A percentile compares a stretch with the other conserved stretches of the same genome.
These are phyloP conservation scores for Odontocolon sp. DNA, from an alignment of 2,888 invertebrate genomes.

Conservation along the genomic window DNA sequence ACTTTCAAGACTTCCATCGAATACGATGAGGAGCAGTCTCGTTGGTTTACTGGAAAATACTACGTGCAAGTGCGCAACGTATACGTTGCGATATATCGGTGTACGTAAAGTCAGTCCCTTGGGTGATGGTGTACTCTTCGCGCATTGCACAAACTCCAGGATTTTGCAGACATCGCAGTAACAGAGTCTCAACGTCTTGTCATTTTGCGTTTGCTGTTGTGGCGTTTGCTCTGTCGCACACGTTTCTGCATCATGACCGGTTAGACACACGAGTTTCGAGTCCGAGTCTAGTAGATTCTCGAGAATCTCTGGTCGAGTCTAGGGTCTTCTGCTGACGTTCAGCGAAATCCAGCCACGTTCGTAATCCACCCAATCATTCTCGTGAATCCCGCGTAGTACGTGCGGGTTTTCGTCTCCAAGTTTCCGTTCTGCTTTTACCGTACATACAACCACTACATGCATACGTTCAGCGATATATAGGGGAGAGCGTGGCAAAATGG, in stretches of 20 bases:
- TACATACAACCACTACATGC: no score
- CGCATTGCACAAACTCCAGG: slow-evolving; percentile 31
- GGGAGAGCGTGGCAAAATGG: no score
- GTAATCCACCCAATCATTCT: slow-evolving; percentile 46
- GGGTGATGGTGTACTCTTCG: slow-evolving; percentile 24
- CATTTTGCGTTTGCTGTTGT: slow-evolving; percentile 28
- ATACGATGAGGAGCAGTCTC: slow-evolving; percentile 21
- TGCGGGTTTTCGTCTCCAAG: neutral
- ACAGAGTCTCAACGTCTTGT: slow-evolving; percentile 32
- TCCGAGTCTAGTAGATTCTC: neutral
- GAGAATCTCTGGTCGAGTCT: neutral
- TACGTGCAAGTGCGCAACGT: slow-evolving; percentile 20
- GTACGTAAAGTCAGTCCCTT: slow-evolving; percentile 9
- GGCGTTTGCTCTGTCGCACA: slow-evolving; percentile 20
- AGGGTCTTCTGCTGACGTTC: slow-evolving; percentile 38
- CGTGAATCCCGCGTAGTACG: slow-evolving; percentile 9
- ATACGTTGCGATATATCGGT: neutral
- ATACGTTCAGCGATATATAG: neutral
- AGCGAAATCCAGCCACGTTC: slow-evolving; percentile 41
- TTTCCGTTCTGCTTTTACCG: neutral
- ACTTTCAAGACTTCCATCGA: slow-evolving; percentile 33
- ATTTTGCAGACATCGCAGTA: neutral
- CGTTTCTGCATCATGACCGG: slow-evolving; percentile 29
- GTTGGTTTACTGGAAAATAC: slow-evolving; percentile 36
- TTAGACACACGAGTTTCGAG: slow-evolving; percentile 18